These are phyloP conservation scores for Phengaris alcon DNA, from an alignment of 2,888 invertebrate species.

Conservation along the genomic window DNA sequence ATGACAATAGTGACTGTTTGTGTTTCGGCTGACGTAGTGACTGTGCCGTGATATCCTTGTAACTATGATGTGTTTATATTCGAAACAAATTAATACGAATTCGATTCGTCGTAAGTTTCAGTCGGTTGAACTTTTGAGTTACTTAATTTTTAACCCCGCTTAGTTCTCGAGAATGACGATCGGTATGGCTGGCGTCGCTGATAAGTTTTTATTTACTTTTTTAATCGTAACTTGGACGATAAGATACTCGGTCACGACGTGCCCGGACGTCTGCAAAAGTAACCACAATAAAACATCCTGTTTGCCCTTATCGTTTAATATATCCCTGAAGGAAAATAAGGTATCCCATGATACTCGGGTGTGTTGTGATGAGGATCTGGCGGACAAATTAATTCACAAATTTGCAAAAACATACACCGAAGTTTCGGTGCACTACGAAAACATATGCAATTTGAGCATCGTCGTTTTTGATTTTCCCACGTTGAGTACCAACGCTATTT, in stretches of 20 bases:
- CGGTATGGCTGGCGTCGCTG: slow-evolving; percentile 65
- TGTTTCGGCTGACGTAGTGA: slow-evolving; percentile 48
- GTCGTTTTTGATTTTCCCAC: slow-evolving; percentile 53
- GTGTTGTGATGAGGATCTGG: slow-evolving; percentile 57
- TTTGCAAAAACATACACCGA: slow-evolving; percentile 53
- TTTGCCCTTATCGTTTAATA: slow-evolving; percentile 61
- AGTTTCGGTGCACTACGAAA: slow-evolving; percentile 50
- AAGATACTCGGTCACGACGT: slow-evolving; percentile 55
- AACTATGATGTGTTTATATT: slow-evolving; percentile 48
- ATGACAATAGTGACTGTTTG: slow-evolving; percentile 50
- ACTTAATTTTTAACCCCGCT: slow-evolving; percentile 65
- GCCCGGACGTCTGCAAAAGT: slow-evolving; percentile 57
- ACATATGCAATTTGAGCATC: slow-evolving; percentile 54
- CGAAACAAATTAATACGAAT: slow-evolving; percentile 36
- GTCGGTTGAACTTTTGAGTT: slow-evolving; percentile 53
- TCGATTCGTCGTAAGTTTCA: slow-evolving; percentile 52
- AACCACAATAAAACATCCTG: slow-evolving; percentile 51
- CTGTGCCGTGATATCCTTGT: slow-evolving; percentile 7
- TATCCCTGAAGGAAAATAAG: slow-evolving; percentile 57
- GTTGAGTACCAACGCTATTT: slow-evolving; percentile 57
- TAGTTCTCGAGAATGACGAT: slow-evolving; percentile 47
- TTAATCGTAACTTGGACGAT: slow-evolving; percentile 62
- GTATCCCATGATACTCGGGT: slow-evolving; percentile 51
- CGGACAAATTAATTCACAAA: slow-evolving; percentile 49
- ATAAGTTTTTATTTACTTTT: slow-evolving; percentile 59